Conservation (phyloP, 2,113 vertebrate genomes). For the Cololabis saira region DNA sequence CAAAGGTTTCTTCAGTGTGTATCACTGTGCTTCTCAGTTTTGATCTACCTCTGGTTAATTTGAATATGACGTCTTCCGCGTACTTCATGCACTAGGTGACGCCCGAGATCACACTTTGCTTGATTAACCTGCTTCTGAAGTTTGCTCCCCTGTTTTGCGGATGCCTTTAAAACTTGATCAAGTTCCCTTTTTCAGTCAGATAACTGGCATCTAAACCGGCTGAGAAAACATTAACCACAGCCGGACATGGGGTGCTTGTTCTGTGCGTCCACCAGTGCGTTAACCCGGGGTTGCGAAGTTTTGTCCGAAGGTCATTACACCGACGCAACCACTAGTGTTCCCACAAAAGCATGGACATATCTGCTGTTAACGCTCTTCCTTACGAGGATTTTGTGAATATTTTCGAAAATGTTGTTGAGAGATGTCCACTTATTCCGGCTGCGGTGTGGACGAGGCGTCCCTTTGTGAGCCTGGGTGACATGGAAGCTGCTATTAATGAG, state of each 20-base stretch:
- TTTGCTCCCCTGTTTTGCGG: neutral
- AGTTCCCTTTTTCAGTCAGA: neutral
- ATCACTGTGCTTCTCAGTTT: too few species aligned
- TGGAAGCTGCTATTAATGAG: slow-evolving; percentile 76
- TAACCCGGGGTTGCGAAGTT: slow-evolving; percentile 33
- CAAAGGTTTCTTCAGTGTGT: too few species aligned
- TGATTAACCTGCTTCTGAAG: too few species aligned
- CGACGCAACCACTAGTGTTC: neutral
- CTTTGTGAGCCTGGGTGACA: slow-evolving; percentile 65
- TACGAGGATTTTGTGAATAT: slow-evolving; percentile 84
- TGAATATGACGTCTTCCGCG: too few species aligned
- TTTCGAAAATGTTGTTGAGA: slow-evolving; percentile 87
- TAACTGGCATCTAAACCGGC: neutral
- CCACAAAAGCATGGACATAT: slow-evolving; percentile 75
- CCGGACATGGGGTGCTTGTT: neutral
- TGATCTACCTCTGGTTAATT: too few species aligned
- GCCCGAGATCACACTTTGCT: too few species aligned
- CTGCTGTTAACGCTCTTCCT: slow-evolving; percentile 77
- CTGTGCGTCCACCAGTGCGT: slow-evolving; percentile 38
- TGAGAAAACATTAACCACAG: slow-evolving; percentile 38
- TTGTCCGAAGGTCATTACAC: slow-evolving; percentile 33
- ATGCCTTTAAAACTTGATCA: neutral
- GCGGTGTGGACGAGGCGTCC: slow-evolving; percentile 84
- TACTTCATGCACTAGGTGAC: too few species aligned
- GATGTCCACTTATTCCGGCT: slow-evolving; percentile 82